Evolutionary conservation across 2,888 invertebrate genomes (phyloP).

Genomic region (Agonopterix heracliana): DNA sequence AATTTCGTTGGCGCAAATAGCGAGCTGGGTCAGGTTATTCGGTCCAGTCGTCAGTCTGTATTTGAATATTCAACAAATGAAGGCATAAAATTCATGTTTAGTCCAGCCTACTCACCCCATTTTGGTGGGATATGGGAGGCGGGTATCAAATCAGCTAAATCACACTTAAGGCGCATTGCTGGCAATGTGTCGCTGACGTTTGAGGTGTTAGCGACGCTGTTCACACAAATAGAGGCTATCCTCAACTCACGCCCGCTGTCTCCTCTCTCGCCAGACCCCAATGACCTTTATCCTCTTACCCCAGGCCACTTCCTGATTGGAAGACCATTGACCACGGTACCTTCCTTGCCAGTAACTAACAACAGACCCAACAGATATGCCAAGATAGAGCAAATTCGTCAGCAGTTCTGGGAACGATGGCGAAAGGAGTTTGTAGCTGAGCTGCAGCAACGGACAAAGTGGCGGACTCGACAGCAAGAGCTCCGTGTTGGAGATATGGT

Average conservation of each 20-base stretch:
- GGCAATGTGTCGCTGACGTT: constrained; percentile 6
- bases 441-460: constrained; percentile 11
- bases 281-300: neutral
- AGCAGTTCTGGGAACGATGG: constrained; percentile 14
- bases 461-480: constrained; percentile 1
- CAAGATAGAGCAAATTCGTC: constrained; percentile 7
- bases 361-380: constrained; percentile 6
- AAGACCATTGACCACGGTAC: constrained; percentile 1
- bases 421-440: constrained; percentile 9
- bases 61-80: neutral
- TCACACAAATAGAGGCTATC: constrained; percentile 3
- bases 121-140: constrained; percentile 5
- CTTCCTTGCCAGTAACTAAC: neutral
- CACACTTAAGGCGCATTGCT: constrained; percentile 5
- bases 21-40: constrained; percentile 3
- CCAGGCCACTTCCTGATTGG: constrained; percentile 9
- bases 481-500: neutral
- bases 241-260: neutral
- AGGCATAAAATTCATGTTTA: constrained; percentile 5
- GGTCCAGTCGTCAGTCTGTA: neutral
- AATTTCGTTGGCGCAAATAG: constrained; percentile 7
- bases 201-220: neutral
- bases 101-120: constrained; percentile 4
- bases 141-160: constrained; percentile 1
- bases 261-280: neutral